Percentiles rank a stretch among this genome's conserved stretches.
These are phyloP conservation scores for Drosophila quadrilineata DNA, from an alignment of 1,140 invertebrate species.

Conservation along the genomic window DNA sequence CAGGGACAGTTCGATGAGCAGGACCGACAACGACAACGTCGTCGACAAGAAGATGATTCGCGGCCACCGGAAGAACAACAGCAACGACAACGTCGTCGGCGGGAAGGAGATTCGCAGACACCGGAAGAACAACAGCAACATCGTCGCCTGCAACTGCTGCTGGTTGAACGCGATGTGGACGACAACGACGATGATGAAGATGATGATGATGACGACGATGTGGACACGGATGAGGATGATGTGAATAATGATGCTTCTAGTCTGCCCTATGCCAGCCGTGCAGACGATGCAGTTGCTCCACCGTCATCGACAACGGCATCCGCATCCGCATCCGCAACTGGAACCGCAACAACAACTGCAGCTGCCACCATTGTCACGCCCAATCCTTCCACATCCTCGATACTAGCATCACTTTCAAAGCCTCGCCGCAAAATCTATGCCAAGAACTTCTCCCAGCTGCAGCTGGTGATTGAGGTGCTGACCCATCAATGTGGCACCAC, in stretches of 20 bases:
- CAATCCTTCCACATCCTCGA: too few species aligned
- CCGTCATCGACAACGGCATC: background rate
- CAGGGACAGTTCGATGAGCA: too few species aligned
- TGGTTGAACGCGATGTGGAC: background rate
- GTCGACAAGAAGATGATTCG: too few species aligned
- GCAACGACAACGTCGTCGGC: too few species aligned
- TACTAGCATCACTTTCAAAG: too few species aligned
- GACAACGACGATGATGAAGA: slow-evolving; percentile 3
- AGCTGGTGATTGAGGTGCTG: slow-evolving; percentile 71
- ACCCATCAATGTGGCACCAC: slow-evolving; percentile 76
- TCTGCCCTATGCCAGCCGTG: too few species aligned
- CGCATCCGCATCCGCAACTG: background rate
- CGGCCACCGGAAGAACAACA: too few species aligned
- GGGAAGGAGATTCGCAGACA: too few species aligned
- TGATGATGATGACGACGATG: slow-evolving; percentile 3
- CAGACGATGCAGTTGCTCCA: background rate
- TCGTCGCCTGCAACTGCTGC: background rate
- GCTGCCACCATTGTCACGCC: background rate
- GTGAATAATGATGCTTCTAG: background rate
- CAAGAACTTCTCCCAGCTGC: slow-evolving; percentile 71
- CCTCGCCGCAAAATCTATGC: slow-evolving; percentile 64
- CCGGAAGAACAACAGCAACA: background rate
- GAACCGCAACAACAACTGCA: background rate
- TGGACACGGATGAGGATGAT: slow-evolving; percentile 4
- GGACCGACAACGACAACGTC: too few species aligned